Conservation (phyloP, 2,113 vertebrate species). For the Mellivora capensis region DNA sequence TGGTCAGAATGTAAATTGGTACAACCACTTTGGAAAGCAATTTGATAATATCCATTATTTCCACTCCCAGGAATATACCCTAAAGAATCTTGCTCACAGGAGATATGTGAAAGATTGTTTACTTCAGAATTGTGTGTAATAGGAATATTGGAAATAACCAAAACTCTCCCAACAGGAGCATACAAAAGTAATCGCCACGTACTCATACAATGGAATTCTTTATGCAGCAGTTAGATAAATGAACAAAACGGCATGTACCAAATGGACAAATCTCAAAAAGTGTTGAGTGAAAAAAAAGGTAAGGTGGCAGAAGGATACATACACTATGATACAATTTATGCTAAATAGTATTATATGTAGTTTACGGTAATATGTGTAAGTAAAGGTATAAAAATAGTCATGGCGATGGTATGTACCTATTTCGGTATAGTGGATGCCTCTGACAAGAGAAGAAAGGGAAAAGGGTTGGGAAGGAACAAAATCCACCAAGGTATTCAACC, state of each 20-base stretch:
- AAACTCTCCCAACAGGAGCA: slow-evolving; percentile 8
- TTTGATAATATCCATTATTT: background rate
- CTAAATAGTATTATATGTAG: background rate
- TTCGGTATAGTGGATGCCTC: background rate
- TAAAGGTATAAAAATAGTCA: background rate
- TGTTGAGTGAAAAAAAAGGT: background rate
- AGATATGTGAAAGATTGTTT: background rate
- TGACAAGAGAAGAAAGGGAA: background rate
- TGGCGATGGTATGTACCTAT: background rate
- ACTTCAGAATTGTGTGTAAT: background rate
- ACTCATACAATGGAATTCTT: background rate
- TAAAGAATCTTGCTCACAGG: background rate
- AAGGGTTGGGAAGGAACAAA: background rate
- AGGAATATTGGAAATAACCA: background rate
- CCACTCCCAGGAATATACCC: background rate
- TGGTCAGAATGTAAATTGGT: background rate
- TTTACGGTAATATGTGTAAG: background rate
- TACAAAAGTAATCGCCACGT: background rate
- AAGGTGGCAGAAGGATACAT: background rate
- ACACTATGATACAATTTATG: background rate
- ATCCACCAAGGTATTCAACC: background rate
- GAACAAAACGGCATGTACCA: background rate
- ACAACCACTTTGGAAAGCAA: background rate
- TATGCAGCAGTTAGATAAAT: background rate
- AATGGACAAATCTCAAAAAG: slow-evolving; percentile 5